phyloP scores from a whole-genome alignment of 2,888 invertebrate genomes.

The Lomographa bimaculata region DNA sequence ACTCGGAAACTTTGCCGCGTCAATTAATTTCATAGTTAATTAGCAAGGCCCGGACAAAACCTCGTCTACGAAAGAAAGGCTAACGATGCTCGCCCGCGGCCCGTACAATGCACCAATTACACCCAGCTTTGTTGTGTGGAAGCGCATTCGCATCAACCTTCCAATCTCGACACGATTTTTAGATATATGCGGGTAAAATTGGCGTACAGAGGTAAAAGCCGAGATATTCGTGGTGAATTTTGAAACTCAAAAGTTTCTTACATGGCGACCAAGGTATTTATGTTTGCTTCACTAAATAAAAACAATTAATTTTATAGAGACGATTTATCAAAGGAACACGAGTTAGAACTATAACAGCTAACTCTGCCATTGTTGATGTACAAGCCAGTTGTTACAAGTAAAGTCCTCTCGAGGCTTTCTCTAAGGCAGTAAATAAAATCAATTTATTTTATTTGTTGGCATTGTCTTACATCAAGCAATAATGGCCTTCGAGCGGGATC shows the following conservation, averaged over 20 bases:
- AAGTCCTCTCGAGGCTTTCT: slow-evolving; percentile 38
- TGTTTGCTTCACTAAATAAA: too few species aligned
- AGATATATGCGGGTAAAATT: slow-evolving; percentile 1
- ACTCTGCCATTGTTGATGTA: slow-evolving; percentile 19
- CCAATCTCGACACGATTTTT: slow-evolving; percentile 41
- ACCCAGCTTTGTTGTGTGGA: slow-evolving; percentile 62
- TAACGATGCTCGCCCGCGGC: slow-evolving; percentile 75
- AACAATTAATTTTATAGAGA: too few species aligned
- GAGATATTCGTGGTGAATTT: too few species aligned
- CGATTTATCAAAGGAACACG: too few species aligned
- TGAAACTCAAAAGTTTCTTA: too few species aligned
- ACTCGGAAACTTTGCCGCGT: slow-evolving; percentile 82
- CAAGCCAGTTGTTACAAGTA: slow-evolving; percentile 36
- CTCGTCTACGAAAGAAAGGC: slow-evolving; percentile 76
- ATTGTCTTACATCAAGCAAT: slow-evolving; percentile 70
- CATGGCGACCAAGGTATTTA: too few species aligned
- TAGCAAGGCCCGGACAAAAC: slow-evolving; percentile 79
- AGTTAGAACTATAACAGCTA: background rate
- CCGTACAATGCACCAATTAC: slow-evolving; percentile 78
- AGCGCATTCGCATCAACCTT: slow-evolving; percentile 43
- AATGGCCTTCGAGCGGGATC: slow-evolving; percentile 58
- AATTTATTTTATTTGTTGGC: slow-evolving; percentile 69
- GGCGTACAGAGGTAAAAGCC: background rate
- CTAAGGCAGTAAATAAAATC: slow-evolving; percentile 62
- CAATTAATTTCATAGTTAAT: slow-evolving; percentile 84